Percentiles rank a stretch among this genome's conserved stretches.
Conservation (phyloP, 2,113 vertebrate genomes). For the Eudyptes chrysolophus region DNA sequence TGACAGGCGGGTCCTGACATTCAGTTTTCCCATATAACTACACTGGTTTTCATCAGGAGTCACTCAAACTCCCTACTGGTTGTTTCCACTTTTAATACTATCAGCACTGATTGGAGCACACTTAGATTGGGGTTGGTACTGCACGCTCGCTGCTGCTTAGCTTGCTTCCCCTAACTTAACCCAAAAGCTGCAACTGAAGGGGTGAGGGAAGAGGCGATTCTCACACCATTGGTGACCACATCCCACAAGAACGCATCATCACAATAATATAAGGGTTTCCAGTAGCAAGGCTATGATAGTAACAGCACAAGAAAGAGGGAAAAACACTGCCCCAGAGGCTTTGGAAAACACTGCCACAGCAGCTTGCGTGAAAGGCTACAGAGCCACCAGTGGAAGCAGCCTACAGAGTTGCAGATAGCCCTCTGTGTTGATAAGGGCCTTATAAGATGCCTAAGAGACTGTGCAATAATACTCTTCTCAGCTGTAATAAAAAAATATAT, state of each 20-base stretch:
- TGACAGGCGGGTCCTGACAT: neutral
- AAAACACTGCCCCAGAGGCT: neutral
- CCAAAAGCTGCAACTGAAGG: neutral
- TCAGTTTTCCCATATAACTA: neutral
- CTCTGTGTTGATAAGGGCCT: neutral
- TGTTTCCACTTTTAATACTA: neutral
- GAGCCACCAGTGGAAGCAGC: neutral
- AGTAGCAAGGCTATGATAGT: neutral
- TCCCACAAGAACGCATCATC: neutral
- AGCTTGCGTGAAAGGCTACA: neutral
- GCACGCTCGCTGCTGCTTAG: neutral
- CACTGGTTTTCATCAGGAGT: neutral
- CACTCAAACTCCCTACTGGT: neutral
- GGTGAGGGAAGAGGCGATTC: neutral
- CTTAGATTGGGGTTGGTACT: neutral
- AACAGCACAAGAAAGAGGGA: neutral
- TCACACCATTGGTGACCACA: neutral
- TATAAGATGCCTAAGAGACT: neutral
- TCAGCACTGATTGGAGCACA: neutral
- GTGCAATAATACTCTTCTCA: conserved; percentile 1
- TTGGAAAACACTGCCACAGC: neutral
- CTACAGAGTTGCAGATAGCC: neutral
- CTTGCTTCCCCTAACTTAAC: neutral
- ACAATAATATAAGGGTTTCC: neutral
- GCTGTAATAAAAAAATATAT: conserved; percentile 62